These are phyloP conservation scores for Chaetorhynchus papuensis DNA, from an alignment of 2,113 vertebrate genomes.

Conservation along the genomic window DNA sequence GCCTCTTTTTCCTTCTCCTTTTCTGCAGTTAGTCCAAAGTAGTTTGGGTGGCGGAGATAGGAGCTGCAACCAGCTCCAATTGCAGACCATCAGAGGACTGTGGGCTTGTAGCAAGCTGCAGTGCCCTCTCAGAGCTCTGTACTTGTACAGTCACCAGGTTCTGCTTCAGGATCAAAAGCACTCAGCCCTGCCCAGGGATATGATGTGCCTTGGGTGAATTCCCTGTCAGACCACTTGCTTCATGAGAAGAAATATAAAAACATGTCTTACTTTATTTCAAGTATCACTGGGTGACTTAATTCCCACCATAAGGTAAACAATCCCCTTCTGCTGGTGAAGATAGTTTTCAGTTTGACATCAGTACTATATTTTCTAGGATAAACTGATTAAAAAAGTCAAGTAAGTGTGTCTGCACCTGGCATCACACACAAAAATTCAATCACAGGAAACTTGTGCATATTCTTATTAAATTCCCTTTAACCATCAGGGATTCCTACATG, in stretches of 20 bases:
- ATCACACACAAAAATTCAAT: not conserved
- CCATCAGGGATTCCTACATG: not conserved
- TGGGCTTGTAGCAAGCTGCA: not conserved
- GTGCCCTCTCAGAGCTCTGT: not conserved
- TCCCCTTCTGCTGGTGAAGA: not conserved
- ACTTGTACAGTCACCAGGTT: not conserved
- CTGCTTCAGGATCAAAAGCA: not conserved
- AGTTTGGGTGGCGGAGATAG: rapidly evolving
- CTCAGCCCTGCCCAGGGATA: not conserved
- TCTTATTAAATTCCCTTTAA: not conserved
- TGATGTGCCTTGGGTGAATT: not conserved
- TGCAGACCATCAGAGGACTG: not conserved
- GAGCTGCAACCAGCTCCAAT: not conserved
- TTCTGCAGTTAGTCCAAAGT: not conserved
- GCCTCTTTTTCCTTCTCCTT: not conserved
- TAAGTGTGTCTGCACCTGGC: not conserved
- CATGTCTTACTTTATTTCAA: not conserved
- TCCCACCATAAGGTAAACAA: not conserved
- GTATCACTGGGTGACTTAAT: not conserved
- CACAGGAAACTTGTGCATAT: not conserved
- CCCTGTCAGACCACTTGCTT: not conserved
- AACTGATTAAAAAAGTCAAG: not conserved
- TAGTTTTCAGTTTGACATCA: not conserved
- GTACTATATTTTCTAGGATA: not conserved
- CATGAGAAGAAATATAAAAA: not conserved